Percentiles rank a stretch among this genome's conserved stretches.
phyloP scores from a whole-genome alignment of 2,888 invertebrate species.

The Noctua pronuba region DNA sequence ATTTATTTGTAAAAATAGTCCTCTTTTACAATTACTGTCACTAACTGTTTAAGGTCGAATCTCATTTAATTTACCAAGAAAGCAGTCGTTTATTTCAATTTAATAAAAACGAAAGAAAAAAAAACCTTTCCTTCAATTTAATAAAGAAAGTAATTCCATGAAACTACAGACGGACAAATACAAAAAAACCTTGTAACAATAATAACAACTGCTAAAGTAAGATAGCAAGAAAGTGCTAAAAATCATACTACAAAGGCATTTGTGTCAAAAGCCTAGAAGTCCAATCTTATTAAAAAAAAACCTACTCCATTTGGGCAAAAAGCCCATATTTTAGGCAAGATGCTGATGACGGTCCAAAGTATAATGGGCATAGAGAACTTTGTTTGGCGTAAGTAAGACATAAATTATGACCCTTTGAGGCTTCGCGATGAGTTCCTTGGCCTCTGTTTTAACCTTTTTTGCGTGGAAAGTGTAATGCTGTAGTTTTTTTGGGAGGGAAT shows the following conservation, averaged over 20 bases:
- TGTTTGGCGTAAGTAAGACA: slow-evolving; percentile 57
- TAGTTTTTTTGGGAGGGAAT: background rate
- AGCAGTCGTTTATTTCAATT: background rate
- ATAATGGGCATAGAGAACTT: slow-evolving; percentile 54
- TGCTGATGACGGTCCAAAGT: slow-evolving; percentile 52
- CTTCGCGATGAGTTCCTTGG: slow-evolving; percentile 30
- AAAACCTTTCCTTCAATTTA: background rate
- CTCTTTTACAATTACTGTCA: background rate
- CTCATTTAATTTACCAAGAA: background rate
- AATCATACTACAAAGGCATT: slow-evolving; percentile 13
- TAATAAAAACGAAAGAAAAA: no score
- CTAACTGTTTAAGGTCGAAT: background rate
- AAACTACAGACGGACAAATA: background rate
- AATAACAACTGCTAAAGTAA: slow-evolving; percentile 4
- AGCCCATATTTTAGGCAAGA: slow-evolving; percentile 45
- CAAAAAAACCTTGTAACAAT: background rate
- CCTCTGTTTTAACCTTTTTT: slow-evolving; percentile 41
- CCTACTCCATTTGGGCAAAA: slow-evolving; percentile 19
- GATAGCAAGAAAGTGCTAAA: slow-evolving; percentile 5
- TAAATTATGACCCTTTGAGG: slow-evolving; percentile 56
- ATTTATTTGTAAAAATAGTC: background rate
- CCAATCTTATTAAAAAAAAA: slow-evolving; percentile 20
- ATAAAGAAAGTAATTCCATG: slow-evolving; percentile 1
- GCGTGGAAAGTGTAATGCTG: background rate
- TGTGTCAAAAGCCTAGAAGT: background rate